A percentile compares a stretch with the other conserved stretches of the same genome.
Evolutionary conservation across 2,888 invertebrate species (phyloP).

Genomic region (Drosophila bunnanda): DNA sequence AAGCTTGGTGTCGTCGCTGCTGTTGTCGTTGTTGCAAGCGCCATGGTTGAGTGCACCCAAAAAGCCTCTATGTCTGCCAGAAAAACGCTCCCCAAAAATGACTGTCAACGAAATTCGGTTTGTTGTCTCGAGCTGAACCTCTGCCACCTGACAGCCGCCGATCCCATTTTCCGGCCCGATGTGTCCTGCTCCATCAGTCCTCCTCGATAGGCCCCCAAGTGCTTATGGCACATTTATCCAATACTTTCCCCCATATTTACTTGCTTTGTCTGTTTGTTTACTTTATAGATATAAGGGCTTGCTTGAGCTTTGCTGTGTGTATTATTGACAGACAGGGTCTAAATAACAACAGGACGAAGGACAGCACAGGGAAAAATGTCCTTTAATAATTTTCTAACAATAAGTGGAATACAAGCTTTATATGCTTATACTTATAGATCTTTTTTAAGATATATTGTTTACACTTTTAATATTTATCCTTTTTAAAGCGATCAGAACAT

Average conservation of each 20-base stretch:
- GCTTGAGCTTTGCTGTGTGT: conserved; percentile 42
- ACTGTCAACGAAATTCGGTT: conserved; percentile 39
- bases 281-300: conserved; percentile 54
- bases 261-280: conserved; percentile 46
- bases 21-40: conserved; percentile 19
- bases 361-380: conserved; percentile 7
- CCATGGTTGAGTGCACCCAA: conserved; percentile 58
- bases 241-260: conserved; percentile 18
- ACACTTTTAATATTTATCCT: too few species aligned
- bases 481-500: too few species aligned
- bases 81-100: conserved; percentile 33
- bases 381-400: neutral
- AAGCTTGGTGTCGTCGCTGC: conserved; percentile 37
- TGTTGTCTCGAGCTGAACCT: conserved; percentile 5
- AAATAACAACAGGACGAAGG: conserved; percentile 22
- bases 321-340: conserved; percentile 51
- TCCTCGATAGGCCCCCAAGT: conserved; percentile 52
- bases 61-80: neutral
- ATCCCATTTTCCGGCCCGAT: conserved; percentile 4
- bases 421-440: too few species aligned
- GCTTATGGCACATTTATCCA: conserved; percentile 53
- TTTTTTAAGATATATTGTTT: too few species aligned
- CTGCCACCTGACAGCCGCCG: conserved; percentile 34
- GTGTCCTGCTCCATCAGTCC: conserved; percentile 35
- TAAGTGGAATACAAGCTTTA: too few species aligned